Base-by-base conservation (phyloP, 2,888 invertebrate species). In the Rosalia funebris region DNA sequence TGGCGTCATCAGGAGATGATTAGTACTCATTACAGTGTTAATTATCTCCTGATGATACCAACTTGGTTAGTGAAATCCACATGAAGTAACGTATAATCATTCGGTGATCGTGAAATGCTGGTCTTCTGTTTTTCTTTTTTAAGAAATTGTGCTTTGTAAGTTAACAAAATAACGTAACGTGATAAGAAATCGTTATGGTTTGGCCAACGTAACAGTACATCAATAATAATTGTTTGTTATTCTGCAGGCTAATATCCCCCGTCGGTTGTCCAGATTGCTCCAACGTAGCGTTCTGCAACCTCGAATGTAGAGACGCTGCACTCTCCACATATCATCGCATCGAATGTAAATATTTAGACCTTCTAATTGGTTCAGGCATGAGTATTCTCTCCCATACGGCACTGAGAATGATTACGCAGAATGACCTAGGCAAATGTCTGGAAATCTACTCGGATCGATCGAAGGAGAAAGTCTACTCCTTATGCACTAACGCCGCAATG, bases 351-450 rank as follows among this genome's bases (percentile, higher is more conserved):
- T 89, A 88, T 72, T 81, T 90, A 71, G 90, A 90, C 67, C 82
- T 93, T 4, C 84, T 93, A 48, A 88, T 91, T 65, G 94, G 93
- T 84, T 81, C 82, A 2, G 82, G 94, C 0, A 93, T 93, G 91
- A 93, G 93, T 53, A 85, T 92, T 46, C 82, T 93, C 1, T 90
- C 91, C 65, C 88, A 88, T 73, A 85, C 92, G 41, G 91, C 93
- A 0, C 77, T 93, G 19, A 83, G 93, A 47, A 88, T 92, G 81
- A 84, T 92, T n/a, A 92, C 93, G 0, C 91, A 92, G 76, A 84
- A 86, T 0, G 84, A 85, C 0, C 76, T 86, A 0, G 77, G 83
- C 1, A 80, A 83, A 16, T 84, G 83, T 66, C 71, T 85, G 34
- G 76, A 82, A 19, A 83, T 86, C 47, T 81, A 84, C 70, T 76